Percentiles rank a stretch among this genome's conserved stretches.
phyloP scores from a whole-genome alignment of 2,797 vertebrate species.

The Pseudotriccus pelzelni region DNA sequence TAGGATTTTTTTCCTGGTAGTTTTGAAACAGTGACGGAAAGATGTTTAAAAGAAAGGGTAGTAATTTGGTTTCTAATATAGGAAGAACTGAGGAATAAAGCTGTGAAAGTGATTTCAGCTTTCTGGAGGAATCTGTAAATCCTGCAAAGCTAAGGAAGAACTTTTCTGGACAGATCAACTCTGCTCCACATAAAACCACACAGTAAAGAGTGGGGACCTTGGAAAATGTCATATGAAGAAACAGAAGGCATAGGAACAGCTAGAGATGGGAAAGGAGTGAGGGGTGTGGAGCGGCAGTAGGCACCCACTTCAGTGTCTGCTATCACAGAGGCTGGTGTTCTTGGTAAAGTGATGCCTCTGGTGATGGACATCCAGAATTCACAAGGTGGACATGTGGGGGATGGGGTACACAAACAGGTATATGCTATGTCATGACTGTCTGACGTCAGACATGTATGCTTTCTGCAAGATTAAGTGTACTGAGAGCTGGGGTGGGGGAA shows the following conservation, averaged over 20 bases:
- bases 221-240: neutral
- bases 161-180: slow-evolving; percentile 70
- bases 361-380: neutral
- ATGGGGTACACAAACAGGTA: neutral
- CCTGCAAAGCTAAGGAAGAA: slow-evolving; percentile 54
- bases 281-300: neutral
- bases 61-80: neutral
- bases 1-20: neutral
- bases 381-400: neutral
- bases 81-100: neutral
- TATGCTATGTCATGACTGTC: slow-evolving; percentile 29
- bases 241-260: neutral
- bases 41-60: neutral
- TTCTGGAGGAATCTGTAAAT: slow-evolving; percentile 11
- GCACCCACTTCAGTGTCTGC: neutral
- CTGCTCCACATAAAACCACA: slow-evolving; percentile 2
- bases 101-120: neutral
- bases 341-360: neutral
- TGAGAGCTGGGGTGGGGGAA: neutral
- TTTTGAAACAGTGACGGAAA: neutral
- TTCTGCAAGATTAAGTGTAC: neutral
- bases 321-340: neutral
- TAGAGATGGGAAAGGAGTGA: neutral
- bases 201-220: neutral
- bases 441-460: slow-evolving; percentile 23